Evolutionary conservation across 2,888 invertebrate species (phyloP), one percentile per base, ranked within the genome.

Genomic region (Pterostichus madidus): DNA sequence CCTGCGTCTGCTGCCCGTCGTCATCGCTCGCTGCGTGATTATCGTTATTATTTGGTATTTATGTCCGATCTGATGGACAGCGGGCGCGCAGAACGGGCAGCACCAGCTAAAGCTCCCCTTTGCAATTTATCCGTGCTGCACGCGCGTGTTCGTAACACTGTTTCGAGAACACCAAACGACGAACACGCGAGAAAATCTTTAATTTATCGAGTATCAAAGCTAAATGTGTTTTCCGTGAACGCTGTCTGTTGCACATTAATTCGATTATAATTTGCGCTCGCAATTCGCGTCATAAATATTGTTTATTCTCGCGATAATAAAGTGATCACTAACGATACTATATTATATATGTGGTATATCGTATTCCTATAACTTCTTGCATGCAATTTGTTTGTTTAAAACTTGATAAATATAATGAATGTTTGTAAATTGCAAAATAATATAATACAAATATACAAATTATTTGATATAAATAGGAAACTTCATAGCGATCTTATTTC

Each of bases 161-260:
- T 49, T 73, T 73, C 32, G 13, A 64, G 24, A 64, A 35, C 35
- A 10, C 13, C 59, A 13, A 59, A 35, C 11, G n/a, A 64, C 52
- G 24, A 31, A 82, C 85, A 85, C 84, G 85, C 85, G 79, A 85
- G 84, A 81, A 85, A 84, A 84, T 83, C 84, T 84, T 84, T 85
- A 85, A 85, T 85, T 85, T 85, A 83, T 83, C 84, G 52, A 75
- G 75, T 75, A 32, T 44, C 46, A 49, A 71, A 71, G 68, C 46
- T 59, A 59, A 59, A 59, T 59, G 59, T 17, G 17, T 59, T 59
- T 59, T 59, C 59, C 59, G 17, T 59, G 17, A 59, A 59, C 59
- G 10, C 17, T 68, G 71, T 71, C 46, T 71, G 46, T 24, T 71
- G 71, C 71, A 71, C 71, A 71, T 71, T 71, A 71, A 71, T 71